Conservation (phyloP, 2,888 invertebrate genomes). For the Mimachlamys varia region DNA sequence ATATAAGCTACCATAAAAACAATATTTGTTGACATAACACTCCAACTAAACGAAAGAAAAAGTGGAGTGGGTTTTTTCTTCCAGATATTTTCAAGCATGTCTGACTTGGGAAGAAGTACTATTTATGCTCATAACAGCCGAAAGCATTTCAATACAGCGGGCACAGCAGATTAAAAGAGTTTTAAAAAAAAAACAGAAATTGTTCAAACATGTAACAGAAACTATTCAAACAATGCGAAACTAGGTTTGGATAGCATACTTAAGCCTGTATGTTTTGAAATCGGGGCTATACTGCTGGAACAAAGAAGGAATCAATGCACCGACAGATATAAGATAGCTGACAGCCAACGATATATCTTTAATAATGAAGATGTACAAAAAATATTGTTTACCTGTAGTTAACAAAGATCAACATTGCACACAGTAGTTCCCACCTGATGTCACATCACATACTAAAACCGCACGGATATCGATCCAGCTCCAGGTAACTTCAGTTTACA, state of each 20-base stretch:
- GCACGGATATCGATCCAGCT: not conserved
- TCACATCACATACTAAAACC: not conserved
- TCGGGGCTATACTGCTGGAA: not conserved
- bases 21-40: too few relatives aligned
- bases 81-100: too few relatives aligned
- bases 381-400: not conserved
- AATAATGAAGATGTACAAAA: constrained; percentile 20
- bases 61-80: too few relatives aligned
- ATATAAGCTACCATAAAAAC: too few relatives aligned
- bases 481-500: not conserved
- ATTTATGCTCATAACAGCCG: too few relatives aligned
- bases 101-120: too few relatives aligned
- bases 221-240: not conserved
- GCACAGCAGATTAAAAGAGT: too few relatives aligned
- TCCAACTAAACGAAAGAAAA: too few relatives aligned
- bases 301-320: not conserved
- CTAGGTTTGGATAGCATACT: too few relatives aligned
- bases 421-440: not conserved
- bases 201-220: not conserved
- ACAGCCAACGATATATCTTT: not conserved
- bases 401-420: not conserved
- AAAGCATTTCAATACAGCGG: too few relatives aligned
- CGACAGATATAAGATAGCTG: not conserved
- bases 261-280: not conserved
- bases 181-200: too few relatives aligned